A percentile compares a stretch with the other conserved stretches of the same genome.
Evolutionary conservation across 2,113 vertebrate genomes (phyloP).

Genomic region (Formicarius rufipectus): DNA sequence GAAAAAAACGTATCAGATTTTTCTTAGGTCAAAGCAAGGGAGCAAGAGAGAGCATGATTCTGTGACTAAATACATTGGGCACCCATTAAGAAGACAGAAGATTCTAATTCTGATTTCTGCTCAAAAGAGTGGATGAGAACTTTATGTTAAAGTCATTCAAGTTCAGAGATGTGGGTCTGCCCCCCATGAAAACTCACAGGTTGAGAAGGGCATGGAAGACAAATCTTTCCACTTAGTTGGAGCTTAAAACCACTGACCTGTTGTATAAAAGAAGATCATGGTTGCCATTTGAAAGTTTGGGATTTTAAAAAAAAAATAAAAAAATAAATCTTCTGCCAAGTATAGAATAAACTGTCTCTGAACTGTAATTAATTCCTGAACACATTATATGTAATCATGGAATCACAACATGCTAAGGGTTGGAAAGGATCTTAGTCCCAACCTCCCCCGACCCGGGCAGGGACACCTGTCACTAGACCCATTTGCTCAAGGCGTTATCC

Average conservation of each 20-base stretch:
- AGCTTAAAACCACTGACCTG: not conserved
- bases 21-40: not conserved
- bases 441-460: not conserved
- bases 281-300: not conserved
- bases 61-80: not conserved
- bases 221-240: not conserved
- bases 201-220: not conserved
- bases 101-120: not conserved
- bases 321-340: not conserved
- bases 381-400: not conserved
- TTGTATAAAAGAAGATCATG: not conserved
- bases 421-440: not conserved
- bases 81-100: not conserved
- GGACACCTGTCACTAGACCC: not conserved
- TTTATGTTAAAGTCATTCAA: not conserved
- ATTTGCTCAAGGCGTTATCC: not conserved
- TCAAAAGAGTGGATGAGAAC: not conserved
- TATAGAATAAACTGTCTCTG: not conserved
- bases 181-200: rapidly evolving
- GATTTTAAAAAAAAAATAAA: not conserved
- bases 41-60: not conserved
- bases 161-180: not conserved
- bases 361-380: not conserved
- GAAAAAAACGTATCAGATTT: not conserved
- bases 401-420: not conserved